These are phyloP conservation scores for Lepas anatifera DNA, from an alignment of 2,888 invertebrate species.

Conservation along the genomic window DNA sequence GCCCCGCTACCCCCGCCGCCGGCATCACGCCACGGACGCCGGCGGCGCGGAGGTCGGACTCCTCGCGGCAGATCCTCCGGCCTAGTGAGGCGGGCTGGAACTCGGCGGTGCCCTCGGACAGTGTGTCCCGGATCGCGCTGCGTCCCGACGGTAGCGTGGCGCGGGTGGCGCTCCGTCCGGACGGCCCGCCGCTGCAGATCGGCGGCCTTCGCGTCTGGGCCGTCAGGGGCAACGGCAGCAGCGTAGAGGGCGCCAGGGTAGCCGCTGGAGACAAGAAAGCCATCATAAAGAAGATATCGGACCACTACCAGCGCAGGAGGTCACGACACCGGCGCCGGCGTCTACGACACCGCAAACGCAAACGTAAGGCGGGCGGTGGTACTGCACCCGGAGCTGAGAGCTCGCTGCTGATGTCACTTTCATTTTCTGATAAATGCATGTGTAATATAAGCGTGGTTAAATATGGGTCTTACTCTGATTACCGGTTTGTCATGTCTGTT, in stretches of 20 bases:
- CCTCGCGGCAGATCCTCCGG: no score
- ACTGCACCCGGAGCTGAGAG: no score
- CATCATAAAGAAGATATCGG: conserved; percentile 22
- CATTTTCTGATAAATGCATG: no score
- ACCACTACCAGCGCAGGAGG: conserved; percentile 31
- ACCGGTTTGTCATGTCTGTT: no score
- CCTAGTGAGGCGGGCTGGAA: no score
- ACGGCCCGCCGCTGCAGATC: background rate
- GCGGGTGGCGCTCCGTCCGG: background rate
- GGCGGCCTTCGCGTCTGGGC: conserved; percentile 8
- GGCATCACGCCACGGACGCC: background rate
- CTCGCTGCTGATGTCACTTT: no score
- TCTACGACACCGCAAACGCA: conserved; percentile 32
- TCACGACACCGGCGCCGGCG: conserved; percentile 38
- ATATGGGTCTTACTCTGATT: no score
- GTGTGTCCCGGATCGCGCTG: background rate
- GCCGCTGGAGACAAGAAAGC: conserved; percentile 21
- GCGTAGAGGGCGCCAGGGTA: conserved; percentile 17
- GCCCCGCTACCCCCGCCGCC: background rate
- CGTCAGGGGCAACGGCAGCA: conserved; percentile 8
- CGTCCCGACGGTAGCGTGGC: conserved; percentile 9
- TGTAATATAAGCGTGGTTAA: no score
- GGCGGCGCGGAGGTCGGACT: background rate
- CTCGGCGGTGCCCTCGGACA: conserved; percentile 10
- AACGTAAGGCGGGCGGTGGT: no score